Base-by-base conservation (phyloP, 1,140 invertebrate species). In the Pemphigus obesinymphae region DNA sequence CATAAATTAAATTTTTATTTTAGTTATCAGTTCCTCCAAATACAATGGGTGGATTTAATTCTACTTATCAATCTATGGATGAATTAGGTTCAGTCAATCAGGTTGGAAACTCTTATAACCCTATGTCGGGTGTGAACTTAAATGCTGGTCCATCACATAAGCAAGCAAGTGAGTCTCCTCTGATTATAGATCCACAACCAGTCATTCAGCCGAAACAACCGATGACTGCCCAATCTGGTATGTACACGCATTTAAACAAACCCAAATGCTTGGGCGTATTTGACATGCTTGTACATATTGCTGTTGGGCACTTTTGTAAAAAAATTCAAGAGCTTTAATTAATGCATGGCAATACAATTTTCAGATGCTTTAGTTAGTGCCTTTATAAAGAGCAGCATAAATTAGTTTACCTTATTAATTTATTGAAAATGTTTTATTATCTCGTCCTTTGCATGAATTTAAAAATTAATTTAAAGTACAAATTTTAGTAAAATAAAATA, bases 21-120 rank as follows among this genome's bases (percentile, higher is more conserved):
- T 83, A 88, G 89, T 90, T 94, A 86, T 93, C 93, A 72, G 90
- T 93, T 83, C 93, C 92, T 61, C 91, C 91, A 45, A 88, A 90
- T 34, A 82, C 31, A 23, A 45, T 82, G 50, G 80, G 81, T 45
- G 37, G 37, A 2, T 80, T 61, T 61, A 80, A 80, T 61, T 4
- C 76, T 73, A 83, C 76, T 61, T 75, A 58, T 45, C 76, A 66
- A 20, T 15, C 81, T 13, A 81, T 83, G 23, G 82, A 80, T 31
- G 75, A 72, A n/a, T 26, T 68, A 40, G 34, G n/a, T 31, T 61
- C 83, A 15, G n/a, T 58, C 55, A 61, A 50, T 50, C 70, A 82
- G 26, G 66, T 82, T 45, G 61, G 63, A 75, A 70, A 73, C 43
- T 53, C 66, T n/a, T 83, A 82, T 80, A 81, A 83, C 20, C 82